Conservation (phyloP, 1,140 invertebrate genomes). For the Drosophila rufa region DNA sequence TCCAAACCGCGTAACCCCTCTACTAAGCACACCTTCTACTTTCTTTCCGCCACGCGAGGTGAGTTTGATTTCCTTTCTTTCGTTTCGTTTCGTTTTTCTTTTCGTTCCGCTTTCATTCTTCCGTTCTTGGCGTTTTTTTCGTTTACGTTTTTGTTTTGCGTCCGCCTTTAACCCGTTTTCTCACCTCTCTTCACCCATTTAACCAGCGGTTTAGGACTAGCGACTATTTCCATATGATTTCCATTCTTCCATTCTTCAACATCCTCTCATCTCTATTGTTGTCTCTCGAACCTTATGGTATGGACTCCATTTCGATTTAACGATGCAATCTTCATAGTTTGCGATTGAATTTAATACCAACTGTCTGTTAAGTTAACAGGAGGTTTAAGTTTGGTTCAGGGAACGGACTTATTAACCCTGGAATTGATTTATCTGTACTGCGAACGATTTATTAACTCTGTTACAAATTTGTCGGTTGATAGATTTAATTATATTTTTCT, state of each 20-base stretch:
- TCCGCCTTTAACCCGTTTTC: constrained; percentile 42
- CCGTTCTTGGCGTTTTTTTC: constrained; percentile 22
- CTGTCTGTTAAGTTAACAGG: background rate
- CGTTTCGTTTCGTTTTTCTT: constrained; percentile 21
- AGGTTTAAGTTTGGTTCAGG: background rate
- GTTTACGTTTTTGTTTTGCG: constrained; percentile 45
- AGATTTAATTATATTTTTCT: too few species aligned
- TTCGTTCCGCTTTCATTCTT: constrained; percentile 42
- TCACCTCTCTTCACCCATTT: constrained; percentile 27
- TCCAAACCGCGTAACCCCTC: constrained; percentile 24
- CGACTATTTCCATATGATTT: background rate
- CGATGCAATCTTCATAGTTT: too few species aligned
- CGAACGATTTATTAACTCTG: background rate
- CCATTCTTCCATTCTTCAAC: constrained; percentile 7
- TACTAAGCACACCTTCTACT: constrained; percentile 56
- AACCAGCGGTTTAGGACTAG: constrained; percentile 30
- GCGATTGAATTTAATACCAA: background rate
- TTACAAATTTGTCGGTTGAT: too few species aligned
- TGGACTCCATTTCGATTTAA: constrained; percentile 6
- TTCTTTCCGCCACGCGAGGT: constrained; percentile 61
- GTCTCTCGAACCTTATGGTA: background rate
- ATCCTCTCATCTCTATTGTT: constrained; percentile 7
- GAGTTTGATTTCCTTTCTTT: constrained; percentile 67
- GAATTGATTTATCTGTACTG: background rate
- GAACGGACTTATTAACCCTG: background rate